Evolutionary conservation across 2,888 invertebrate genomes (phyloP), one percentile per base, ranked within the genome.

Genomic region (Netelia virgata): DNA sequence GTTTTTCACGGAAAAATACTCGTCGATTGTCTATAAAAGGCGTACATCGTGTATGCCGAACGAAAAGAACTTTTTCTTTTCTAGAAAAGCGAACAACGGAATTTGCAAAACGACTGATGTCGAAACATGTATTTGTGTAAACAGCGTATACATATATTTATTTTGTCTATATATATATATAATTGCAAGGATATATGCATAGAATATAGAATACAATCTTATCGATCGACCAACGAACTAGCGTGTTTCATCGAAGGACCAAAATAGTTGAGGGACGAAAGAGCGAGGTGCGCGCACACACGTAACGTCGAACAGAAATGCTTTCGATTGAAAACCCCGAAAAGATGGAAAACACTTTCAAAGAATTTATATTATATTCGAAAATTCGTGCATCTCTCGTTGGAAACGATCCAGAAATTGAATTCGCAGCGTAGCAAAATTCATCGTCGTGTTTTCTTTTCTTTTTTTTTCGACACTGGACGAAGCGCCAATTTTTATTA

Each of bases 241-340:
- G 69, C 75, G 63, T 75, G 81, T 43, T 69, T 53, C 36, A 70
- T 63, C 74, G 23, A 75, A 75, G 61, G 61, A 81, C 75, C 69
- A 55, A 81, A 81, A 81, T 81, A 81, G 74, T 63, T 68, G 61
- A 63, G 69, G 28, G 23, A 61, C 69, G 63, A 61, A 63, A 61
- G 1, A 41, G 57, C 20, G 18, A 36, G 18, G 28, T 14, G 61
- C 28, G 2, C 23, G 5, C 14, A 59, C 5, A 28, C 28, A n/a
- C n/a, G n/a, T 28, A 63, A 63, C 28, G 59, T 73, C 18, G 28
- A 57, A 77, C 43, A 57, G 57, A 18, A 68, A 66, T n/a, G 41
- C 16, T 66, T 18, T n/a, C 47, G n/a, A 41, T 59, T 61, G 36
- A 36, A 36, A 36, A 36, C 36, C 6, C 36, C 36, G 6, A 36